A percentile compares a stretch with the other conserved stretches of the same genome.
These are phyloP conservation scores for Diloba caeruleocephala DNA, from an alignment of 2,888 invertebrate genomes.

Conservation along the genomic window DNA sequence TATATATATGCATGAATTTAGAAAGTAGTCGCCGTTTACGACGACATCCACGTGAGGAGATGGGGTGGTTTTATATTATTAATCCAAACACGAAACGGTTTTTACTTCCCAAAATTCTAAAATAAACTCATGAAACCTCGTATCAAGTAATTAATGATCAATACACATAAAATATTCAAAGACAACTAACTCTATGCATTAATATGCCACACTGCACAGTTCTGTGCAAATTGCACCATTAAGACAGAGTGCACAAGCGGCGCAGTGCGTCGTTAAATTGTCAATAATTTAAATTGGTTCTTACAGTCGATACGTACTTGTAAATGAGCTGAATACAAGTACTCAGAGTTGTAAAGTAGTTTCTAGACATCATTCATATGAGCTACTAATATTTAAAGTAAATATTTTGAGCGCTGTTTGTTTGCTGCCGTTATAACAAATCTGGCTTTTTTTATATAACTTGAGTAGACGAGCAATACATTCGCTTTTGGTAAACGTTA, in stretches of 20 bases:
- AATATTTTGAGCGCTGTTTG: not conserved
- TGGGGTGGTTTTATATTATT: too few species aligned
- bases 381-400: conserved; percentile 29
- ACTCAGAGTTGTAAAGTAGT: conserved; percentile 54
- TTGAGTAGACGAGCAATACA: too few species aligned
- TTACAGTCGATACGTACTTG: conserved; percentile 56
- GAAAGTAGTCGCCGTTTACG: too few species aligned
- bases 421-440: too few species aligned
- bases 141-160: conserved; percentile 47
- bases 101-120: not conserved
- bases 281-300: conserved; percentile 68
- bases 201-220: conserved; percentile 50
- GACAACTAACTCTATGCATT: conserved; percentile 48
- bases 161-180: conserved; percentile 44
- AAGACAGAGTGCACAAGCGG: conserved; percentile 47
- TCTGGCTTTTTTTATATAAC: too few species aligned
- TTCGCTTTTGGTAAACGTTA: too few species aligned
- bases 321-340: conserved; percentile 53
- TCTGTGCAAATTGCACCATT: conserved; percentile 57
- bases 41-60: too few species aligned
- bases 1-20: too few species aligned
- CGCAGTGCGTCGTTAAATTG: conserved; percentile 58
- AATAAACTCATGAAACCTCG: conserved; percentile 14
- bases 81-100: too few species aligned
- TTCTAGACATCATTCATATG: conserved; percentile 39